phyloP scores from a whole-genome alignment of 1,140 invertebrate genomes.

The Teleogryllus occipitalis region DNA sequence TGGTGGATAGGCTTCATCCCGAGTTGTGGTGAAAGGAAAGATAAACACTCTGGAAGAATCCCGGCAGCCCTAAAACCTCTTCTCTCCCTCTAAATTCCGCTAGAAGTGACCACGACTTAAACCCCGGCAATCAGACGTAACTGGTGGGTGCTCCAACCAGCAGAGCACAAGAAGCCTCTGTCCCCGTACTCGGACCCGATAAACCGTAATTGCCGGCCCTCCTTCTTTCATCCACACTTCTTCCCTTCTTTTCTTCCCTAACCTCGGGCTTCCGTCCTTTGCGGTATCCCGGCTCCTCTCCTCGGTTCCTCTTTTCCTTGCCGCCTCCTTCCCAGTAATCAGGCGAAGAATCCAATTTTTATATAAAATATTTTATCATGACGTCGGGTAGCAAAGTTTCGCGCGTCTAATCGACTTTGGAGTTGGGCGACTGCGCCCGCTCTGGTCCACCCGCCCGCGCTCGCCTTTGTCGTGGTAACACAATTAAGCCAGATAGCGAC shows the following conservation, averaged over 20 bases:
- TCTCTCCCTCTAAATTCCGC: no score
- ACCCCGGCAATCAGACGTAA: no score
- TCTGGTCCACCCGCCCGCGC: not conserved
- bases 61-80: no score
- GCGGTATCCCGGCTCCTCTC: not conserved
- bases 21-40: no score
- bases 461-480: constrained; percentile 3
- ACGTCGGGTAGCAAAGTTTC: constrained; percentile 3
- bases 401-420: not conserved
- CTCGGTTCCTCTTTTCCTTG: not conserved
- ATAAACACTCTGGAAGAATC: no score
- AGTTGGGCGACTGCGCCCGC: not conserved
- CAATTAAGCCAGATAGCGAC: constrained; percentile 3
- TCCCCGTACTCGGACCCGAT: no score
- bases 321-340: not conserved
- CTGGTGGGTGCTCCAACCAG: no score
- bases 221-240: not conserved
- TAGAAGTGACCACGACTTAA: no score
- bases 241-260: not conserved
- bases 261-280: not conserved
- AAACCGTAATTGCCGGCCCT: not conserved
- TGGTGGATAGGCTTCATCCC: no score
- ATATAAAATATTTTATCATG: constrained; percentile 6
- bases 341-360: constrained; percentile 4
- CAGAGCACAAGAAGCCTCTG: no score